Conservation (phyloP, 1,140 invertebrate genomes). For the Ctenoplectra terminalis region DNA sequence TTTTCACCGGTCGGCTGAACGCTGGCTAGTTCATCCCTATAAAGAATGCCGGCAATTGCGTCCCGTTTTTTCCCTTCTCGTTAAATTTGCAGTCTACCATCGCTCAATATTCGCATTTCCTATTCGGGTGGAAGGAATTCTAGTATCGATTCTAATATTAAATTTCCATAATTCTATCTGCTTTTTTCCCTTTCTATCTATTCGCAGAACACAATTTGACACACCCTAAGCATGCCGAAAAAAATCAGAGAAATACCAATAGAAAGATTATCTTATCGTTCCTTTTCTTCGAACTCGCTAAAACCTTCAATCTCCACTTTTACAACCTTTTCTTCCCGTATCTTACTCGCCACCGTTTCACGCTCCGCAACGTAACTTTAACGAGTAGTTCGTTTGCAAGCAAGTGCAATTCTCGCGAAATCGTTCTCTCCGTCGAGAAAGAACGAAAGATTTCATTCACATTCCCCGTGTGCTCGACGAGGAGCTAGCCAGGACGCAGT, state of each 20-base stretch:
- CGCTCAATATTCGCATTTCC: too few relatives aligned
- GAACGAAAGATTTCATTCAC: conserved; percentile 16
- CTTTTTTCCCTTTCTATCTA: too few relatives aligned
- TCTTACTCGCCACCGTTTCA: background rate
- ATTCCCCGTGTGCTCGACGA: background rate
- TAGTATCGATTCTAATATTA: too few relatives aligned
- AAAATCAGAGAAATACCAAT: too few relatives aligned
- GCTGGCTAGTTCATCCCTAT: conserved; percentile 7
- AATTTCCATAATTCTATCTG: too few relatives aligned
- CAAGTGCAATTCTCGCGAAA: background rate
- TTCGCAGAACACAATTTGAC: too few relatives aligned
- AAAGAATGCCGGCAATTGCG: conserved; percentile 48
- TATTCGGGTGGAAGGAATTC: too few relatives aligned
- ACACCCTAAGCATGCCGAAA: too few relatives aligned
- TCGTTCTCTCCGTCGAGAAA: background rate
- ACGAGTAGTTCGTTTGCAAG: background rate
- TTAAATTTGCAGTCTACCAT: background rate
- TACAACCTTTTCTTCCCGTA: too few relatives aligned
- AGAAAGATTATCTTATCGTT: too few relatives aligned
- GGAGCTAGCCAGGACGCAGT: background rate
- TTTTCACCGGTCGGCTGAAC: conserved; percentile 42
- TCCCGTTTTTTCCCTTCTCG: background rate
- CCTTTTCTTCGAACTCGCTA: too few relatives aligned
- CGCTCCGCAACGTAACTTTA: background rate
- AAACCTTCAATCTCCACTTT: background rate